phyloP scores from a whole-genome alignment of 2,113 vertebrate genomes.

The Empidonax traillii region DNA sequence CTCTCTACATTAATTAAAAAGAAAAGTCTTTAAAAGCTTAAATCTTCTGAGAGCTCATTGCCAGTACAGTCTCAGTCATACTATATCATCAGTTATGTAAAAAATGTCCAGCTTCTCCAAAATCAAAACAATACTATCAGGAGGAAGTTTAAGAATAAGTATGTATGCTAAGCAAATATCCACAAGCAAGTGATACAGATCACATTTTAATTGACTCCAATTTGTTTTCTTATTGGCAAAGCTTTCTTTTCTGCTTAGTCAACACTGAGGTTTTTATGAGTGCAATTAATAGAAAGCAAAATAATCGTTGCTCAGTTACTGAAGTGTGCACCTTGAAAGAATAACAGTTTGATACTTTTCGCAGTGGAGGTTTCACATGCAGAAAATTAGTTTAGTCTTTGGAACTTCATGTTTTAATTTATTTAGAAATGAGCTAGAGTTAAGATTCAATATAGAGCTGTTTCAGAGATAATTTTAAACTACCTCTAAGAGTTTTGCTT shows the following conservation, averaged over 20 bases:
- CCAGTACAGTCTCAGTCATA: not conserved
- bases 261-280: not conserved
- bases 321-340: not conserved
- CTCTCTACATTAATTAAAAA: not conserved
- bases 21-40: not conserved
- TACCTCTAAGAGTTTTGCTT: not conserved
- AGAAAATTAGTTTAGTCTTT: not conserved
- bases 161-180: not conserved
- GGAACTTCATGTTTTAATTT: not conserved
- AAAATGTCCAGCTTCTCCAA: not conserved
- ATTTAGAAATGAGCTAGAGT: not conserved
- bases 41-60: not conserved
- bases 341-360: not conserved
- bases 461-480: not conserved
- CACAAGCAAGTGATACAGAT: not conserved
- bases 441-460: not conserved
- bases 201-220: not conserved
- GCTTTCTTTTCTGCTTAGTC: not conserved
- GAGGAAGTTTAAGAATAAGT: not conserved
- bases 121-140: not conserved
- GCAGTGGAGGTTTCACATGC: not conserved
- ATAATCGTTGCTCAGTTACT: not conserved
- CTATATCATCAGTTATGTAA: not conserved
- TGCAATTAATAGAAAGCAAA: not conserved
- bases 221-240: constrained; percentile 4